Evolutionary conservation across 2,113 vertebrate genomes (phyloP).

Genomic region (Trematocara stigmaticum): DNA sequence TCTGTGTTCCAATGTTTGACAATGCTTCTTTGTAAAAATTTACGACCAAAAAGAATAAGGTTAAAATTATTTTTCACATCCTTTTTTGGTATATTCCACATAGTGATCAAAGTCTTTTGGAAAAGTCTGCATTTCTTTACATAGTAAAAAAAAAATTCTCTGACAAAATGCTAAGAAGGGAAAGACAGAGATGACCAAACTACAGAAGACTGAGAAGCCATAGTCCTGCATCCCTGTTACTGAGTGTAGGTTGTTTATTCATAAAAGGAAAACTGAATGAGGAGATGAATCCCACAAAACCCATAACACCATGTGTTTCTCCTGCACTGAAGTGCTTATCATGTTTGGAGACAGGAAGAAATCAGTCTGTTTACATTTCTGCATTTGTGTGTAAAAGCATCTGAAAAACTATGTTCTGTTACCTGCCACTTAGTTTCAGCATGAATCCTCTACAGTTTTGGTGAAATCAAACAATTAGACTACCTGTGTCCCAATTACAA

Average conservation of each 20-base stretch:
- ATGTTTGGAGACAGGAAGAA: background rate
- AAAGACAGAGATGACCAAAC: background rate
- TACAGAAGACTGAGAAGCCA: background rate
- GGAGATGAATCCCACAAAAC: background rate
- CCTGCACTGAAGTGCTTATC: background rate
- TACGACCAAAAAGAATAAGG: rapidly evolving
- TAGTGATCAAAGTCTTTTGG: background rate
- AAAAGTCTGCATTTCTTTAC: background rate
- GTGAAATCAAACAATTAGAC: slow-evolving; percentile 3
- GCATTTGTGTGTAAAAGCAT: background rate
- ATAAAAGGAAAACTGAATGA: background rate
- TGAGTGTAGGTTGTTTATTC: background rate
- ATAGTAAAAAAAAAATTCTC: background rate
- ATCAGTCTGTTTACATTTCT: background rate
- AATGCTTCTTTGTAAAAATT: background rate
- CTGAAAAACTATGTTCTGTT: background rate
- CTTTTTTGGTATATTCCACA: background rate
- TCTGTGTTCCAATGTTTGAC: background rate
- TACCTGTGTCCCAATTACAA: background rate
- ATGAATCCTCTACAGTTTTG: slow-evolving; percentile 26
- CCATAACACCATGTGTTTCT: background rate
- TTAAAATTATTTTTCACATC: background rate
- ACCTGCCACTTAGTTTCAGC: slow-evolving; percentile 22
- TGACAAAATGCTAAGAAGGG: background rate
- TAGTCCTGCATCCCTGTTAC: background rate